These are phyloP conservation scores for Cosmia trapezina DNA, from an alignment of 2,888 invertebrate genomes.

Conservation along the genomic window DNA sequence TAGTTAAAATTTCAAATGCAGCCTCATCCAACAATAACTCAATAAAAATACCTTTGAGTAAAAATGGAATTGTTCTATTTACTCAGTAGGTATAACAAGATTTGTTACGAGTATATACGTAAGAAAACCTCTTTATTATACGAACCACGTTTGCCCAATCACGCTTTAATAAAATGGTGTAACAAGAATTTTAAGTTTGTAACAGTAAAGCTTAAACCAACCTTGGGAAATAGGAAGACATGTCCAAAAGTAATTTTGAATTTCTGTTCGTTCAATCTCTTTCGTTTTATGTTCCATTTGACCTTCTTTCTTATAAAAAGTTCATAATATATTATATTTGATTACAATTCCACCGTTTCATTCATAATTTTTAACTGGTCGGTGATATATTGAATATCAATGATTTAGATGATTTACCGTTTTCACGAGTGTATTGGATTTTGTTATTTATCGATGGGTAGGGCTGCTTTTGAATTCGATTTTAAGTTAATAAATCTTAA, in stretches of 20 bases:
- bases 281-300: constrained; percentile 58
- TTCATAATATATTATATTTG: constrained; percentile 45
- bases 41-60: constrained; percentile 57
- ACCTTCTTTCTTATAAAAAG: constrained; percentile 56
- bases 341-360: constrained; percentile 50
- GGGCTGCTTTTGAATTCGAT: constrained; percentile 1
- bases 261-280: constrained; percentile 41
- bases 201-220: constrained; percentile 61
- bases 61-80: constrained; percentile 51
- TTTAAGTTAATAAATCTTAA: constrained; percentile 20
- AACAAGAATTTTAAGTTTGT: constrained; percentile 69
- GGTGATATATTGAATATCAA: constrained; percentile 55
- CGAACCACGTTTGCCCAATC: constrained; percentile 71
- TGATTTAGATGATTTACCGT: constrained; percentile 50
- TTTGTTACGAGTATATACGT: constrained; percentile 31
- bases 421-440: constrained; percentile 29
- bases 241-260: constrained; percentile 48
- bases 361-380: constrained; percentile 57
- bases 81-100: constrained; percentile 32
- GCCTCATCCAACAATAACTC: constrained; percentile 43
- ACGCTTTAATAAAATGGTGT: constrained; percentile 72
- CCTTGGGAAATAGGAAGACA: constrained; percentile 34
- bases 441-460: constrained; percentile 36
- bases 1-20: constrained; percentile 41
- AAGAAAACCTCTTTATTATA: constrained; percentile 65